A percentile compares a stretch with the other conserved stretches of the same genome.
These are phyloP conservation scores for Apeira syringaria DNA, from an alignment of 2,888 invertebrate genomes.

Conservation along the genomic window DNA sequence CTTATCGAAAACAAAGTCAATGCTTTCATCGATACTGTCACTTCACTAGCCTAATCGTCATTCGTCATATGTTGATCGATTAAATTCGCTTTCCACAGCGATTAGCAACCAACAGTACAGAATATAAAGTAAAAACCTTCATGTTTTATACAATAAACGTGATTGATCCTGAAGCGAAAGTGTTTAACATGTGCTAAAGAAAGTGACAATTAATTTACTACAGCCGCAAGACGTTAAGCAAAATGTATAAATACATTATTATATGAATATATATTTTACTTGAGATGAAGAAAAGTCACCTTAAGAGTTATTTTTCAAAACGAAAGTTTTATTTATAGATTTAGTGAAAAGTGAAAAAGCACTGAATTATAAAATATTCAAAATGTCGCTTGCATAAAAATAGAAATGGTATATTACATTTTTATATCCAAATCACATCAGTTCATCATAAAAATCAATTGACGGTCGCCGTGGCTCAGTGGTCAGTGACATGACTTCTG, in stretches of 20 bases:
- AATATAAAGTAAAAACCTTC: constrained; percentile 24
- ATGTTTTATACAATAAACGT: constrained; percentile 25
- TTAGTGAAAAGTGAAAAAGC: no score
- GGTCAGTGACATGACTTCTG: no score
- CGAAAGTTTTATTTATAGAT: no score
- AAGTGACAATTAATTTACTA: constrained; percentile 10
- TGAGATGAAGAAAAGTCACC: neutral
- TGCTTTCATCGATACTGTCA: constrained; percentile 9
- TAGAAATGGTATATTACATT: no score
- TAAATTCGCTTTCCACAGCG: constrained; percentile 47
- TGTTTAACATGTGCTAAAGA: constrained; percentile 15
- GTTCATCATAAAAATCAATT: no score
- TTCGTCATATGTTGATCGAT: constrained; percentile 44
- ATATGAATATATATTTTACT: no score
- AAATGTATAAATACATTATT: neutral
- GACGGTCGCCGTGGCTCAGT: no score
- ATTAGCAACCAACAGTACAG: constrained; percentile 28
- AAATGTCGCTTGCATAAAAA: no score
- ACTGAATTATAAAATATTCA: no score
- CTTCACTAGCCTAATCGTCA: constrained; percentile 37
- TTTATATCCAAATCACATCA: no score
- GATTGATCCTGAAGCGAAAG: constrained; percentile 16
- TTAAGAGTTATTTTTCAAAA: no score
- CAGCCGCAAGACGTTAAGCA: neutral
- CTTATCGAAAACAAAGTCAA: no score